Evolutionary conservation across 92 coral and sea anemone species (phyloP).

Genomic region (Montipora capitata): DNA sequence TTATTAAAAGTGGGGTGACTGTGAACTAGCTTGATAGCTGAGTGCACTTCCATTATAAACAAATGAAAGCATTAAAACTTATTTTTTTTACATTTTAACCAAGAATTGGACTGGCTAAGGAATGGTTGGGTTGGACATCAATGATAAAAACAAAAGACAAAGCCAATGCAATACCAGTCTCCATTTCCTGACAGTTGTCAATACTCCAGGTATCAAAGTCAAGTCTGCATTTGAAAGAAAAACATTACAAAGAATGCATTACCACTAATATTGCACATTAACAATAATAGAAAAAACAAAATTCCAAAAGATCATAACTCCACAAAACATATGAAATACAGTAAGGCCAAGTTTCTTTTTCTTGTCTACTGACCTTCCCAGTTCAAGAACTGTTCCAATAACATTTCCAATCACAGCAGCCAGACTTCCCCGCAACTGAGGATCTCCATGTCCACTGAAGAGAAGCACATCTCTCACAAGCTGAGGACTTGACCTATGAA

Average conservation of each 20-base stretch:
- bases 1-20: too few species aligned
- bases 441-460: conserved; percentile 93
- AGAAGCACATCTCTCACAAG: conserved; percentile 92
- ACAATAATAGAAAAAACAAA: neutral
- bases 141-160: too few species aligned
- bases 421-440: conserved; percentile 92
- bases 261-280: too few species aligned
- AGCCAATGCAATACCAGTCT: conserved; percentile 61
- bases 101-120: too few species aligned
- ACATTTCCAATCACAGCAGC: conserved; percentile 88
- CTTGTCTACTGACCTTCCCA: conserved; percentile 79
- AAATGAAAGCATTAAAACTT: too few species aligned
- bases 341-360: neutral
- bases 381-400: conserved; percentile 79
- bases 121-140: too few species aligned
- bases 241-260: neutral
- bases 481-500: conserved; percentile 62
- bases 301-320: neutral
- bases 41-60: too few species aligned
- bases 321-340: neutral
- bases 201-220: conserved; percentile 92
- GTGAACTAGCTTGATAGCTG: too few species aligned
- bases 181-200: conserved; percentile 80
- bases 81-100: too few species aligned
- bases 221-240: conserved; percentile 49